A percentile compares a stretch with the other conserved stretches of the same genome.
Conservation (phyloP, 2,113 vertebrate species). For the Danionella cerebrum region DNA sequence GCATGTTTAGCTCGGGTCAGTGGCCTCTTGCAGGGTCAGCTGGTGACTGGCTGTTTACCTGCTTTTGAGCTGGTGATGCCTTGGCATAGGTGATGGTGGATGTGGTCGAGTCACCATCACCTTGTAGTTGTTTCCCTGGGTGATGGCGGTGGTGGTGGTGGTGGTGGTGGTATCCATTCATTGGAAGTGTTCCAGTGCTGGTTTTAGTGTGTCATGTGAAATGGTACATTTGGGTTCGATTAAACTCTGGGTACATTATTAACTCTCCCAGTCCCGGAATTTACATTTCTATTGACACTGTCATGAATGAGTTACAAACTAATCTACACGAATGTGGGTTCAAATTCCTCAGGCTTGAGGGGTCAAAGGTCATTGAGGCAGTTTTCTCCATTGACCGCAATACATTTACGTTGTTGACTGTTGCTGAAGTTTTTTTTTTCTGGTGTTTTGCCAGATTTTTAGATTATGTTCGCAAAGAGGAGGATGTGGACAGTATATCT, state of each 20-base stretch:
- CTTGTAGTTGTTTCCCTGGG: no score
- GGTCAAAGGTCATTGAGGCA: conserved; percentile 1
- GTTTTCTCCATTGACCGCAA: not conserved
- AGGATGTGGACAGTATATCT: no score
- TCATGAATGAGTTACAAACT: not conserved
- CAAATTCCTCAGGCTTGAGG: not conserved
- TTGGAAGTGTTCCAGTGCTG: not conserved
- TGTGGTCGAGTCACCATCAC: no score
- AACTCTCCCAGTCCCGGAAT: not conserved
- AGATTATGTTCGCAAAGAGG: no score
- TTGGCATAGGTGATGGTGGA: no score
- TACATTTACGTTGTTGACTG: not conserved
- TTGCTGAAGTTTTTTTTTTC: no score
- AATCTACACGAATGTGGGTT: not conserved
- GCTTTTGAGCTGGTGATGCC: not conserved
- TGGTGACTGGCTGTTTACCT: conserved; percentile 13
- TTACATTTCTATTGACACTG: not conserved
- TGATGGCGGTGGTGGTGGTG: no score
- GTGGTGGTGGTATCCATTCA: no score
- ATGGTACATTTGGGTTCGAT: not conserved
- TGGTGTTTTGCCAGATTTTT: no score
- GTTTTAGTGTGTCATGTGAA: not conserved
- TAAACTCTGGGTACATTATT: not conserved
- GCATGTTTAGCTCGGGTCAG: not conserved
- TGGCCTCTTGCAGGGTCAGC: conserved; percentile 8